Conservation (phyloP, 2,113 vertebrate species). For the Helogale parvula region DNA sequence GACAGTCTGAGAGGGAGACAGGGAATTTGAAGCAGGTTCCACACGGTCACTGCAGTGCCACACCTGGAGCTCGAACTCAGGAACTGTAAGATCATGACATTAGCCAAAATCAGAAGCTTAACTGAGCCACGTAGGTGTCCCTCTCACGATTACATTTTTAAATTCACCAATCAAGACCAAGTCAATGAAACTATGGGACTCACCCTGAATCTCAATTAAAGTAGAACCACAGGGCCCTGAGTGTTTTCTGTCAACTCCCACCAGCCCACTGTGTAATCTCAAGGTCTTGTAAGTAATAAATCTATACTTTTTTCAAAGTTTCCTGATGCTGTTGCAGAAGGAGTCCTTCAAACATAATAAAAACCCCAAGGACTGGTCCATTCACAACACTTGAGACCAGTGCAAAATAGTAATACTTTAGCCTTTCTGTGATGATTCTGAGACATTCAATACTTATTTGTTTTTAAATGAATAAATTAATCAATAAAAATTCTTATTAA, state of each 20-base stretch:
- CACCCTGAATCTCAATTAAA: neutral
- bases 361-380: no score
- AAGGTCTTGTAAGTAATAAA: neutral
- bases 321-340: neutral
- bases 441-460: neutral
- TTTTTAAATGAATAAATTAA: neutral
- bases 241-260: neutral
- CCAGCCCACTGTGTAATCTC: neutral
- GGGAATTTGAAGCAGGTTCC: no score
- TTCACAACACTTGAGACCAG: no score
- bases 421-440: neutral
- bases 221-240: neutral
- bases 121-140: no score
- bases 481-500: neutral
- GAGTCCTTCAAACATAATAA: no score
- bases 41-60: no score
- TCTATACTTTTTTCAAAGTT: neutral
- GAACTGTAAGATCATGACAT: no score
- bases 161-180: neutral
- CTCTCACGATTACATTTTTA: neutral
- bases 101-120: no score
- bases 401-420: neutral
- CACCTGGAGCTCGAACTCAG: no score
- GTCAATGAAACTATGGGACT: neutral
- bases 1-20: no score